Evolutionary conservation across 2,888 invertebrate species (phyloP).

Genomic region (Ernsta delagoae): DNA sequence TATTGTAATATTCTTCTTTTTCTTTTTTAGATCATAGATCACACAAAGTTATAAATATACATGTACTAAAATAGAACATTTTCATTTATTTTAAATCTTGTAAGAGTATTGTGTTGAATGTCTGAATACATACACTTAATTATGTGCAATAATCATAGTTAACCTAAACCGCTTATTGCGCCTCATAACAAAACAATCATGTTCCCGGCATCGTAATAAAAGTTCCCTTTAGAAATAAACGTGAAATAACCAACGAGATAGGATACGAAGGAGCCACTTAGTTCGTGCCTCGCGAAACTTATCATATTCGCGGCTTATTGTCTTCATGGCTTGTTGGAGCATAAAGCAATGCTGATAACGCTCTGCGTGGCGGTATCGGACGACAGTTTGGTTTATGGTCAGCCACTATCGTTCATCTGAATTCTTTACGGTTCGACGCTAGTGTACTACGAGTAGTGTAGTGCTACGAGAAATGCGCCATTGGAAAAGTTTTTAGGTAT

Average conservation of each 20-base stretch:
- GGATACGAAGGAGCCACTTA: constrained; percentile 24
- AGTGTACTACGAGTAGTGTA: no score
- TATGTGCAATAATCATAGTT: no score
- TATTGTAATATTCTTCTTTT: no score
- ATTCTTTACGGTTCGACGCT: constrained; percentile 50
- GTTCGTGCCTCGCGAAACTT: constrained; percentile 31
- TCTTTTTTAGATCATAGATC: no score
- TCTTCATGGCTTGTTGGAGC: constrained; percentile 36
- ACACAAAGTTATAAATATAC: no score
- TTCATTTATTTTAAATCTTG: no score
- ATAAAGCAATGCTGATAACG: constrained; percentile 41
- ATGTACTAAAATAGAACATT: no score
- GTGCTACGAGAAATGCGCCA: constrained; percentile 16
- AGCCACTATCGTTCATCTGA: constrained; percentile 69
- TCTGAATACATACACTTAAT: no score
- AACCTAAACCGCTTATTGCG: no score
- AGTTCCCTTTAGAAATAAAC: constrained; percentile 10
- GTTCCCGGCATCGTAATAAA: constrained; percentile 17
- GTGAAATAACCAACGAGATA: constrained; percentile 19
- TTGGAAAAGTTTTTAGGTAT: constrained; percentile 23
- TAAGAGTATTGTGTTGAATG: no score
- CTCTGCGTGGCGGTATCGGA: constrained; percentile 55
- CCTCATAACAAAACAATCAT: neutral
- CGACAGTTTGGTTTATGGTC: constrained; percentile 72
- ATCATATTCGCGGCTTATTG: constrained; percentile 38